Conservation (phyloP, 2,888 invertebrate species). For the Nycteola revayana region DNA sequence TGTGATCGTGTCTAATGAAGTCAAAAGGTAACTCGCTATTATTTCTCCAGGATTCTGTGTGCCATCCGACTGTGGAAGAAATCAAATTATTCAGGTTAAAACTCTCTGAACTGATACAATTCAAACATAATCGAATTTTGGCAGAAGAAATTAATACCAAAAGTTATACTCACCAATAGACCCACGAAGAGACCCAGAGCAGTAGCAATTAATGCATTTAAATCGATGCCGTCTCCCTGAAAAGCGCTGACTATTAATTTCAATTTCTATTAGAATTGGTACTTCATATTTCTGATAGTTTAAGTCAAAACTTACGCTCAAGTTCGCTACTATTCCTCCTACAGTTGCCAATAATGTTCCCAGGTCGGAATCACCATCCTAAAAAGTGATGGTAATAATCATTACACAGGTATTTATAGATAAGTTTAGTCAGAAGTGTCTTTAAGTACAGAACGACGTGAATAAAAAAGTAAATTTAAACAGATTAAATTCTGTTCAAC, state of each 20-base stretch:
- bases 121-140: background rate
- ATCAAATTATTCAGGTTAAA: too few species aligned
- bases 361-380: conserved; percentile 72
- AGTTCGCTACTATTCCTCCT: conserved; percentile 67
- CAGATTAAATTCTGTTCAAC: conserved; percentile 6
- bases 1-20: conserved; percentile 68
- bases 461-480: too few species aligned
- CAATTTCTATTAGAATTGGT: too few species aligned
- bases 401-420: too few species aligned
- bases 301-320: conserved; percentile 61
- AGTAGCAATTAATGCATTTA: conserved; percentile 67
- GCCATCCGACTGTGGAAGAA: conserved; percentile 55
- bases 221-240: conserved; percentile 73
- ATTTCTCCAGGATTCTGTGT: conserved; percentile 69
- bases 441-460: too few species aligned
- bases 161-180: conserved; percentile 57
- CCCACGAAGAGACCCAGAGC: conserved; percentile 71
- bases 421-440: too few species aligned
- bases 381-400: too few species aligned
- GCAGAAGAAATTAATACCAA: background rate
- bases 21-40: conserved; percentile 65
- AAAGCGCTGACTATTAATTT: conserved; percentile 24
- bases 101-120: too few species aligned
- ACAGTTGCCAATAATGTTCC: conserved; percentile 69
- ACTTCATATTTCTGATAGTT: background rate